Evolutionary conservation across 2,888 invertebrate genomes (phyloP), one percentile per base, ranked within the genome.

Genomic region (Lapara coniferarum): DNA sequence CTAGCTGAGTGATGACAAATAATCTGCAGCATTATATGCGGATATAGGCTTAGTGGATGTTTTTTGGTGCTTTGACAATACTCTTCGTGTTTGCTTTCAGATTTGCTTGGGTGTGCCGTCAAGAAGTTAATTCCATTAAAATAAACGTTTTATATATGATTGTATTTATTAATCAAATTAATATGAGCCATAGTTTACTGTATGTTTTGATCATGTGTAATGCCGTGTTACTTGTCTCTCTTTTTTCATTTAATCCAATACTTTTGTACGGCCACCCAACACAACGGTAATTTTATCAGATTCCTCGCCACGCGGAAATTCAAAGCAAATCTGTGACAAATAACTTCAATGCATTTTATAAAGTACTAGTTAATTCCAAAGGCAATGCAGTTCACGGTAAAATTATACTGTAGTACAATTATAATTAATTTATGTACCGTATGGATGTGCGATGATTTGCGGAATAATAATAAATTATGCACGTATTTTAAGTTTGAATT

Each of bases 381-480:
- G 49, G 63, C 63, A 63, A 63, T 63, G 63, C 16, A 49, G 13
- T 49, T 19, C 63, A 63, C 63, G 8, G 63, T 19, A 46, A 49
- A 49, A 63, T 55, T 49, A 46, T 63, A 63, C 19, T 63, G 49
- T 63, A 46, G 63, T 63, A 63, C 49, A 63, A 63, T 63, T 49
- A 49, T 63, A 63, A 63, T 53, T 72, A 71, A 69, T 73, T 72
- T 67, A 67, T 71, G 71, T 71, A 74, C 66, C 72, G n/a, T 74
- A 75, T 69, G 69, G 63, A n/a, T 71, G 72, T 67, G 77, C 72
- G 71, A 63, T 59, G 72, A 71, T 74, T 75, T 79, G 67, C 70
- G 70, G 70, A 73, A 67, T 49, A 73, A 76, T 75, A 78, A 69
- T 75, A 74, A 74, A 74, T 79, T 69, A 74, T 75, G 57, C 49